A percentile compares a stretch with the other conserved stretches of the same genome.
Evolutionary conservation across 2,113 vertebrate species (phyloP).

Genomic region (Sus scrofa): T2T-Sscrofa CM000817.6:12702501-12703000

Average conservation of each 20-base stretch:
- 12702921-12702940: background rate
- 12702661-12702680: background rate
- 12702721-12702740: slow-evolving; percentile 46
- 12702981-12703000: slow-evolving; percentile 74
- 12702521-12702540: no score
- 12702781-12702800: slow-evolving; percentile 32
- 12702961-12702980: slow-evolving; percentile 42
- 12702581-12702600: no score
- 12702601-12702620: no score
- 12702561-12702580: no score
- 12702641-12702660: background rate
- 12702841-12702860: background rate
- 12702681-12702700: background rate
- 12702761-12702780: slow-evolving; percentile 44
- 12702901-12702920: slow-evolving; percentile 7
- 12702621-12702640: no score
- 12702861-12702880: background rate
- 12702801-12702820: background rate
- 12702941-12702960: slow-evolving; percentile 37
- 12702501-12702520: no score
- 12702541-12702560: no score
- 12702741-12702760: slow-evolving; percentile 14
- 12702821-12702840: background rate
- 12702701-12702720: background rate
- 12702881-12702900: background rate